Percentiles rank a stretch among this genome's conserved stretches.
Conservation (phyloP, 1,140 invertebrate genomes). For the Calliopsis andreniformis region DNA sequence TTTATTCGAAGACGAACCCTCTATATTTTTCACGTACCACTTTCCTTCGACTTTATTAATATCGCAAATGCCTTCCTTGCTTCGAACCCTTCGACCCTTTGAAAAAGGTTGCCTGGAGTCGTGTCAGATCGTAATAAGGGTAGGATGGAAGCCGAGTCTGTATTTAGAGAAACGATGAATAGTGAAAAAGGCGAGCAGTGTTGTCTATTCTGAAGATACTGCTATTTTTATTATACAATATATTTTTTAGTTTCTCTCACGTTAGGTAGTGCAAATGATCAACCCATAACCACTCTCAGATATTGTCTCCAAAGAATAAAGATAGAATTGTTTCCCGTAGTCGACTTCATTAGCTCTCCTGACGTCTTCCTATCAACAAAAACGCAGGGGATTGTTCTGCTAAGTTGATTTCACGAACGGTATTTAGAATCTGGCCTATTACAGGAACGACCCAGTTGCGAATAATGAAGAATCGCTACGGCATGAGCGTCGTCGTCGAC, state of each 20-base stretch:
- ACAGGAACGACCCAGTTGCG: slow-evolving; percentile 51
- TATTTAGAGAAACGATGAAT: not conserved
- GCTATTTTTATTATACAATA: too few relatives aligned
- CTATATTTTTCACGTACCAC: slow-evolving; percentile 70
- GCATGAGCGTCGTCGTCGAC: slow-evolving; percentile 8
- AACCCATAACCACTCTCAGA: too few relatives aligned
- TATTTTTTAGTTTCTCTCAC: too few relatives aligned
- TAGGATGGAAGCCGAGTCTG: slow-evolving; percentile 30
- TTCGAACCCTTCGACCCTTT: too few relatives aligned
- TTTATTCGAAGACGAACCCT: slow-evolving; percentile 28
- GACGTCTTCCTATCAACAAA: not conserved
- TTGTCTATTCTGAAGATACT: not conserved
- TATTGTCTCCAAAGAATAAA: too few relatives aligned
- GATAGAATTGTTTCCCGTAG: too few relatives aligned
- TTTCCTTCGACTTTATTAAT: slow-evolving; percentile 60
- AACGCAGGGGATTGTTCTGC: slow-evolving; percentile 7
- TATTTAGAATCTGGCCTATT: slow-evolving; percentile 29
- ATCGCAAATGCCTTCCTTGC: slow-evolving; percentile 15
- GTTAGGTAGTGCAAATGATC: too few relatives aligned
- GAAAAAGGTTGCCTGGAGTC: slow-evolving; percentile 3
- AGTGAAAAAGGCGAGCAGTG: not conserved
- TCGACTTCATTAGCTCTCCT: too few relatives aligned
- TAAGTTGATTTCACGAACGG: not conserved
- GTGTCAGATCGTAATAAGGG: slow-evolving; percentile 24
- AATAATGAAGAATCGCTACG: slow-evolving; percentile 61